A percentile compares a stretch with the other conserved stretches of the same genome.
These are phyloP conservation scores for Leptinotarsa texana DNA, from an alignment of 1,140 invertebrate genomes.

Conservation along the genomic window DNA sequence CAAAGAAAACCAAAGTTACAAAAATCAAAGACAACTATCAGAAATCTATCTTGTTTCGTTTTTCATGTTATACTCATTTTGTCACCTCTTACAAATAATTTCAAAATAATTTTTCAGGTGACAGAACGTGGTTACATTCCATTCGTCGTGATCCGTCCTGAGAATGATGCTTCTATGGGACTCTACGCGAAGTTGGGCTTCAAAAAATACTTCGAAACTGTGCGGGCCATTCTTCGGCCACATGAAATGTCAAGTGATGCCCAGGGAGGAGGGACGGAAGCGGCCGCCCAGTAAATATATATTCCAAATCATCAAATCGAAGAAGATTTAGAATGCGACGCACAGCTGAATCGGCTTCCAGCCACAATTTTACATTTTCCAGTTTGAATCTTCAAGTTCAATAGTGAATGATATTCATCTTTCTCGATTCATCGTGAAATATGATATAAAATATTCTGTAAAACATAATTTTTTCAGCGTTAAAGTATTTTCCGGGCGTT, in stretches of 20 bases:
- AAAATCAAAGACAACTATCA: too few species aligned
- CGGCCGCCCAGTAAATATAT: background rate
- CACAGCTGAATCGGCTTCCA: slow-evolving; percentile 25
- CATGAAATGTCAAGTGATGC: slow-evolving; percentile 45
- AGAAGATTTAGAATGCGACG: slow-evolving; percentile 22
- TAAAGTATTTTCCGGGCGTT: too few species aligned
- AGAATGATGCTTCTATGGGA: slow-evolving; percentile 79
- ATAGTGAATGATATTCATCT: slow-evolving; percentile 3
- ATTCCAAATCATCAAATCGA: slow-evolving; percentile 12
- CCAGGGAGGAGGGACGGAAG: slow-evolving; percentile 47
- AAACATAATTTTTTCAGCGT: too few species aligned
- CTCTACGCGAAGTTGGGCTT: slow-evolving; percentile 81
- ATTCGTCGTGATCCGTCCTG: slow-evolving; percentile 83
- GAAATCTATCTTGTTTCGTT: too few species aligned
- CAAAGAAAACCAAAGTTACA: too few species aligned
- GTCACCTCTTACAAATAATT: background rate
- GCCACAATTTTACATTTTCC: slow-evolving; percentile 22
- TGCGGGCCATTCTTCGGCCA: slow-evolving; percentile 74
- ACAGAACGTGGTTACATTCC: slow-evolving; percentile 76
- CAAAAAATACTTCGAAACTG: slow-evolving; percentile 74
- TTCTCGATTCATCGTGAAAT: background rate
- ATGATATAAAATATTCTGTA: background rate
- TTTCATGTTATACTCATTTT: too few species aligned
- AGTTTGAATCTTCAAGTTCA: slow-evolving; percentile 8
- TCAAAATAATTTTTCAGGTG: slow-evolving; percentile 50